phyloP scores from a whole-genome alignment of 2,888 invertebrate genomes.

The Melieria crassipennis region DNA sequence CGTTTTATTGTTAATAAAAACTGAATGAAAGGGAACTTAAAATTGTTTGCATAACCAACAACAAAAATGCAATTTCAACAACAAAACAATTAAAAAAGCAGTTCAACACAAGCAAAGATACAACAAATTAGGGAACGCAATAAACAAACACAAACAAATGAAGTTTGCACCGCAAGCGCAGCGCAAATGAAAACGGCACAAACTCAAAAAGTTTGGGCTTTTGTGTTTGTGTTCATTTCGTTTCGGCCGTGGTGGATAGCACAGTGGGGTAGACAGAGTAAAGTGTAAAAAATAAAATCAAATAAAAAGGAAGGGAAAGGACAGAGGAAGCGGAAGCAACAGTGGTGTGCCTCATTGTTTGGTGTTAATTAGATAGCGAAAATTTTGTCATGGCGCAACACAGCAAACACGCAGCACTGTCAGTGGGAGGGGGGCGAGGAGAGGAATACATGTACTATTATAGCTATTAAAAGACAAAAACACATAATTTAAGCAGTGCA shows the following conservation, averaged over 20 bases:
- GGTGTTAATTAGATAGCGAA: no score
- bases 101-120: neutral
- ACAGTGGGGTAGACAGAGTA: no score
- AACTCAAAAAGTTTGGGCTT: conserved; percentile 18
- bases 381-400: no score
- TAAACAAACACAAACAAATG: conserved; percentile 4
- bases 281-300: no score
- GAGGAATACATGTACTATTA: no score
- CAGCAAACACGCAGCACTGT: no score
- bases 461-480: no score
- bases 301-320: neutral
- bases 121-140: neutral
- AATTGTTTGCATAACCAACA: neutral
- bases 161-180: conserved; percentile 13
- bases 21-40: conserved; percentile 2
- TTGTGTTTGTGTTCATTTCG: conserved; percentile 23
- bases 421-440: no score
- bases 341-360: conserved; percentile 5
- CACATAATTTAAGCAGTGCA: no score
- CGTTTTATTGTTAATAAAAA: conserved; percentile 19
- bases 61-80: neutral
- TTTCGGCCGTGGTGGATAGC: neutral
- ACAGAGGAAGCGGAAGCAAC: conserved; percentile 21
- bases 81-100: neutral
- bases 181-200: neutral